A percentile compares a stretch with the other conserved stretches of the same genome.
Conservation (phyloP, 1,140 invertebrate species). For the Philotrypesis tridentata region DNA sequence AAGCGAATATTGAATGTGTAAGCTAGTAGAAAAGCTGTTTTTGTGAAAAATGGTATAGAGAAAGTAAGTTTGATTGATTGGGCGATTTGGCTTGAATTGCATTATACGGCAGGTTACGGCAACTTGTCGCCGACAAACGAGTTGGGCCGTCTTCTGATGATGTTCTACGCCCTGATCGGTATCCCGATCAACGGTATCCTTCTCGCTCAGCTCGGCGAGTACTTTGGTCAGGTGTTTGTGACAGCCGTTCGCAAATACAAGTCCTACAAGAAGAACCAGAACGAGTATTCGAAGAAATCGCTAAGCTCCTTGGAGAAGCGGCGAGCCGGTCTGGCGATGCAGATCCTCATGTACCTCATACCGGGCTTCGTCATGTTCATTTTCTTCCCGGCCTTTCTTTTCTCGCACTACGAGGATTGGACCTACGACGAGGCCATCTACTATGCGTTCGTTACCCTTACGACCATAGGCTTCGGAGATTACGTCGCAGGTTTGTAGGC, state of each 20-base stretch:
- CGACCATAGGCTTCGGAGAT: conserved; percentile 96
- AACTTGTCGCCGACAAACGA: conserved; percentile 90
- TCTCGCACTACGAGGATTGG: conserved; percentile 92
- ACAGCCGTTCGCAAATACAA: conserved; percentile 85
- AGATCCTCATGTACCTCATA: conserved; percentile 86
- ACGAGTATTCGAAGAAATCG: conserved; percentile 61
- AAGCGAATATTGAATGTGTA: too few relatives aligned
- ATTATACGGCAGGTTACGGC: conserved; percentile 83
- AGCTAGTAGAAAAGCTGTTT: too few relatives aligned
- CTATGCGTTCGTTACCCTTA: conserved; percentile 93
- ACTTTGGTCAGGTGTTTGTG: conserved; percentile 86
- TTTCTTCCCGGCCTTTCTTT: conserved; percentile 92
- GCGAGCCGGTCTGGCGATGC: conserved; percentile 81
- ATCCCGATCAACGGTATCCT: conserved; percentile 95
- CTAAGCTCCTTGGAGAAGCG: conserved; percentile 75
- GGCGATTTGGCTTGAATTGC: too few relatives aligned
- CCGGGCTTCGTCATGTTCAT: conserved; percentile 93
- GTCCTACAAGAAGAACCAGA: conserved; percentile 78
- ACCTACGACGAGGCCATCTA: conserved; percentile 92
- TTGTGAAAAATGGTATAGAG: too few relatives aligned
- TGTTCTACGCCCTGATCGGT: conserved; percentile 94
- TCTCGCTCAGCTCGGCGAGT: conserved; percentile 85
- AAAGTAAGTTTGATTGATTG: too few relatives aligned
- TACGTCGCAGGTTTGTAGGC: conserved; percentile 84
- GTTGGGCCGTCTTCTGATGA: conserved; percentile 89